phyloP scores from a whole-genome alignment of 2,113 vertebrate species.

The Cephalopholis sonnerati region DNA sequence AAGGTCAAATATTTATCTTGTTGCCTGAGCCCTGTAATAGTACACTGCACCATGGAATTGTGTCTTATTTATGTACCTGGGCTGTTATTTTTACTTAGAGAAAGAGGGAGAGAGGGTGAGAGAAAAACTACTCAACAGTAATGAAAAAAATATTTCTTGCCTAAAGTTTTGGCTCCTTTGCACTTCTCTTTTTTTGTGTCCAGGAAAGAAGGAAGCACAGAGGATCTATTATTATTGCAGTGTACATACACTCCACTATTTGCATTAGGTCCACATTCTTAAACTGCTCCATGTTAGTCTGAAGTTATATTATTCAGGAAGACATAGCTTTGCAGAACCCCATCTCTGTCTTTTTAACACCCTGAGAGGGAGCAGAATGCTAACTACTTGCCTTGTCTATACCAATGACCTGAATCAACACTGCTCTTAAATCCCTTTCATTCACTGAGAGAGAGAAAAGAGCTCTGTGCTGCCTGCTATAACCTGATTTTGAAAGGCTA shows the following conservation, averaged over 20 bases:
- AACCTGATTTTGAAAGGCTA: conserved; percentile 43
- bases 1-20: conserved; percentile 41
- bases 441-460: conserved; percentile 5
- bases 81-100: conserved; percentile 1
- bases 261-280: conserved; percentile 22
- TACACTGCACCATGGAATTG: neutral
- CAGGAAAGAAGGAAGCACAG: conserved; percentile 10
- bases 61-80: conserved; percentile 1
- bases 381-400: conserved; percentile 36
- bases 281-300: neutral
- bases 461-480: conserved; percentile 27
- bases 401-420: conserved; percentile 47
- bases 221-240: neutral
- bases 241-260: conserved; percentile 21
- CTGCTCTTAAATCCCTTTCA: conserved; percentile 33
- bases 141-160: neutral
- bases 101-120: neutral
- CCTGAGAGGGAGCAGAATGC: conserved; percentile 34
- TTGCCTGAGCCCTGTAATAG: neutral
- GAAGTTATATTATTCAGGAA: conserved; percentile 27
- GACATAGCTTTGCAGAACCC: conserved; percentile 8
- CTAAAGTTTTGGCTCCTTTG: conserved; percentile 12
- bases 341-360: conserved; percentile 27
- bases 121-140: neutral
- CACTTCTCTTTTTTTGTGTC: conserved; percentile 23